Evolutionary conservation across 2,797 vertebrate species (phyloP), one percentile per base, ranked within the genome.

Genomic region (Chiroxiphia lanceolata): DNA sequence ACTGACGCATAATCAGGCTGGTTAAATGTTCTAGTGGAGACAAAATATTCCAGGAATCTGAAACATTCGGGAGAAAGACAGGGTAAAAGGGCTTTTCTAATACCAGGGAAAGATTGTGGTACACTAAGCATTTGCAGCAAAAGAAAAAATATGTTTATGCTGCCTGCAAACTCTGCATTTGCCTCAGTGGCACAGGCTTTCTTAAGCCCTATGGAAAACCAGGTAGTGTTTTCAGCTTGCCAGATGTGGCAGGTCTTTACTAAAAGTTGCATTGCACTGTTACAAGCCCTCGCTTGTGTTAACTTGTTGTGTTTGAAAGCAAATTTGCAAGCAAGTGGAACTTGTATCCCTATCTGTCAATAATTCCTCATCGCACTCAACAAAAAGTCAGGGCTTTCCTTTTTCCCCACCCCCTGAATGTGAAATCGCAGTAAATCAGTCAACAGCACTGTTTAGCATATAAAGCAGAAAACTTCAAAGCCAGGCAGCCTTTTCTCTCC

Each of bases 41-140:
- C 59, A 67, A 95, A 97, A 80, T 88, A 97, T 97, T 95, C 95
- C 96, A 94, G 91, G 96, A 96, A 97, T 97, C 85, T 77, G 48
- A 96, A 96, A 87, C 81, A 93, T 89, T 86, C 88, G 25, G 22
- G 31, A 59, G 88, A 76, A 91, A 88, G 88, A 86, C 23, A 51
- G 90, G 72, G 64, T 36, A 29, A 93, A 94, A 70, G 56, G 68
- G 63, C 45, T 72, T 71, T 81, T n/a, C 65, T 44, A 79, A 38
- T 47, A 8, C 71, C 74, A 40, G 13, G 0, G 56, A 50, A 54
- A 64, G 47, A 70, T 61, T 6, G 48, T 50, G 82, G 87, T n/a
- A 47, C 57, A 15, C 27, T 33, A 12, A 59, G 70, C 54, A 51
- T 70, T 95, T 38, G 70, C 29, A n/a, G 71, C 10, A 70, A 94